phyloP scores from a whole-genome alignment of 2,888 invertebrate genomes.

The Eilema griseolum region DNA sequence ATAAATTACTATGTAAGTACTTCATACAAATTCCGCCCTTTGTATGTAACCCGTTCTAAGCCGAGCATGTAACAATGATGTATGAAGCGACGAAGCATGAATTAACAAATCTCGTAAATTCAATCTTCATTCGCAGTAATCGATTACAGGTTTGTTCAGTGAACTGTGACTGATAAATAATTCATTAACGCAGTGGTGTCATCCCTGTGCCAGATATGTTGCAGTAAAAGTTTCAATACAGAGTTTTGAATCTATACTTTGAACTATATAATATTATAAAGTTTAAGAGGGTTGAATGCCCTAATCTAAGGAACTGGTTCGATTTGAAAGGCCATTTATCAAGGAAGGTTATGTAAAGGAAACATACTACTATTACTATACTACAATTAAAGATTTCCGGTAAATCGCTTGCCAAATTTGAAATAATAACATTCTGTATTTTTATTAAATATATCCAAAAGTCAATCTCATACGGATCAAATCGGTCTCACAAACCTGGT shows the following conservation, averaged over 20 bases:
- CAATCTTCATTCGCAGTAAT: slow-evolving; percentile 6
- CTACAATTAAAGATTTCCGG: too few relatives aligned
- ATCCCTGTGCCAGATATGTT: slow-evolving; percentile 10
- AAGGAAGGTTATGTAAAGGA: too few relatives aligned
- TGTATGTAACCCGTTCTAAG: neutral
- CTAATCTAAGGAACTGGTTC: too few relatives aligned
- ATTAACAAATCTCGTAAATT: neutral
- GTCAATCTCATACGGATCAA: too few relatives aligned
- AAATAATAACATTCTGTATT: too few relatives aligned
- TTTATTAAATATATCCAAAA: too few relatives aligned
- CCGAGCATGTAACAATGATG: neutral
- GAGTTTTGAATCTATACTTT: neutral
- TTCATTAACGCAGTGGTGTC: slow-evolving; percentile 9
- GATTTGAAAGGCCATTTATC: too few relatives aligned
- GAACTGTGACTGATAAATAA: slow-evolving; percentile 16
- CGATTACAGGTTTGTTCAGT: slow-evolving; percentile 13
- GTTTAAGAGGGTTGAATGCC: too few relatives aligned
- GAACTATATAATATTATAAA: too few relatives aligned
- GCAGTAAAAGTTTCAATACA: neutral
- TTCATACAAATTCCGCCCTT: neutral
- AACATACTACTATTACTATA: too few relatives aligned
- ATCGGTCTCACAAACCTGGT: too few relatives aligned
- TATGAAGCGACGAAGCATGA: neutral
- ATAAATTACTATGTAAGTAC: neutral
- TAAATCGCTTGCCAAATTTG: too few relatives aligned